Base-by-base conservation (phyloP, 2,113 vertebrate genomes). In the Eleginops maclovinus region DNA sequence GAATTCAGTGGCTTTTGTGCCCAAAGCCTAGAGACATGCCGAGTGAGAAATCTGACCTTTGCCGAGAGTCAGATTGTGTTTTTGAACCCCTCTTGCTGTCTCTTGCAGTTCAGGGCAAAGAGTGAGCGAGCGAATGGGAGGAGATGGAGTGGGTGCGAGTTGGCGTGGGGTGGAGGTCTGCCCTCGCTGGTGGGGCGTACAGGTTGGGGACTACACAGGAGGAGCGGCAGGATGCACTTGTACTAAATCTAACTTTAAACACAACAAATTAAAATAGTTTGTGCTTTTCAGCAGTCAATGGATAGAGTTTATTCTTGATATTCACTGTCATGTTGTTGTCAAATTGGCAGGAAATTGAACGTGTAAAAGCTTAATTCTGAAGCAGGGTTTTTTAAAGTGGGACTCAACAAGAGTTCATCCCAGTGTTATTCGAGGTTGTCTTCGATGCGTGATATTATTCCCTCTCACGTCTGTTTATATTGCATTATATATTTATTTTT, bases 321-420 rank as follows among this genome's bases (percentile, higher is more conserved):
- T 84, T 89, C 84, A 87, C 81, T 64, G 86, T 88, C 89, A 90
- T 91, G 85, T 88, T 91, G 87, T 90, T 63, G 82, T 88, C 75
- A 93, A 94, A 94, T 92, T 92, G 93, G 91, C 90, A 93, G 93
- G 93, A 95, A 94, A 94, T 92, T 91, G 90, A 93, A 94, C 40
- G 85, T 91, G 93, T 92, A 90, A 93, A 93, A 81, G 76, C 89
- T 90, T 88, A 92, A 94, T 92, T 92, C 76, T 83, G 84, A 87
- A 79, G 90, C 91, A 82, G 87, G 19, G 74, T 77, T 86, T 93
- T 91, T 90, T 83, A 89, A 89, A 92, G 88, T 81, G 81, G 89
- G 77, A 86, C 89, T 84, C 83, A 86, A 86, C 89, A 79, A 85
- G 85, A 90, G 86, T 90, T 93, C 93, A 91, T 78, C 87, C 58